A percentile compares a stretch with the other conserved stretches of the same genome.
Evolutionary conservation across 1,140 invertebrate genomes (phyloP).

Genomic region (Oscheius sp.): DNA sequence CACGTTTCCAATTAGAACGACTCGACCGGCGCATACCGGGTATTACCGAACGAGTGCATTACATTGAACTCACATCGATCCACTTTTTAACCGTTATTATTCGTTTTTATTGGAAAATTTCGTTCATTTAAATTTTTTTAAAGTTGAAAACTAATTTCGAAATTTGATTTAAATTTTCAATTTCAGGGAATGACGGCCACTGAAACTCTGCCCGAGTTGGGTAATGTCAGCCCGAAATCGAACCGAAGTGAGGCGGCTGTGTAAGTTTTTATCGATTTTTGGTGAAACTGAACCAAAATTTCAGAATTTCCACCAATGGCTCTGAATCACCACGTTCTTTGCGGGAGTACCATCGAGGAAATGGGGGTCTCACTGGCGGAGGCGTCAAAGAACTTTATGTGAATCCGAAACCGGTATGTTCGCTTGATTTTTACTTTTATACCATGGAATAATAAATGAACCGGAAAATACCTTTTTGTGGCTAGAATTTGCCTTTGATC

Average conservation of each 20-base stretch:
- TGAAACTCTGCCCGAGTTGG: not conserved
- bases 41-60: too few species aligned
- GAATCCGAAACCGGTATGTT: conserved; percentile 10
- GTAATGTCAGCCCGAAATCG: conserved; percentile 7
- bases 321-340: conserved; percentile 20
- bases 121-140: too few species aligned
- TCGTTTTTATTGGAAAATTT: too few species aligned
- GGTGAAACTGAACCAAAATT: not conserved
- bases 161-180: not conserved
- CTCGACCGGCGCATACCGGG: too few species aligned
- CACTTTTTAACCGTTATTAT: too few species aligned
- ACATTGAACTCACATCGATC: too few species aligned
- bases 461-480: not conserved
- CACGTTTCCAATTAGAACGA: too few species aligned
- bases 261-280: too few species aligned
- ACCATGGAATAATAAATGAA: not conserved
- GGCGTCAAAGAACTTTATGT: conserved; percentile 16
- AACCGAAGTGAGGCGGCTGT: conserved; percentile 6
- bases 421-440: not conserved
- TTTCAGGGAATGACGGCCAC: not conserved
- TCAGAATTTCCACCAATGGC: conserved; percentile 1
- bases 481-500: not conserved
- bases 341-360: conserved; percentile 28
- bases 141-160: too few species aligned
- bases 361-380: conserved; percentile 26